Evolutionary conservation across 2,888 invertebrate genomes (phyloP).

Genomic region (Xestia sexstrigata): DNA sequence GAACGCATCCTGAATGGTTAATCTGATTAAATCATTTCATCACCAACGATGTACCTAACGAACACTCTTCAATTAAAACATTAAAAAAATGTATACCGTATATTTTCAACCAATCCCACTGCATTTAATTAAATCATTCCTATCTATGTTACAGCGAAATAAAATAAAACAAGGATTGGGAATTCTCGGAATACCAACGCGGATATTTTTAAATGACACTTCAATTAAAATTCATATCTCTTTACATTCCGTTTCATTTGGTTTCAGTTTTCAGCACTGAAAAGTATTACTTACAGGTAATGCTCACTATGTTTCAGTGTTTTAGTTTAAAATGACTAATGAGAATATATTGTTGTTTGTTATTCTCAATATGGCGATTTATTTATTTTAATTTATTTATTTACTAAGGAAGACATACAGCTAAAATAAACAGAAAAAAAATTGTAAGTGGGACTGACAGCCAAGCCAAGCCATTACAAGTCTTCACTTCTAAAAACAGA

Average conservation of each 20-base stretch:
- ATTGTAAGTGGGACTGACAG: too few relatives aligned
- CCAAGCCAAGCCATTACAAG: too few relatives aligned
- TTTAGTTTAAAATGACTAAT: not conserved
- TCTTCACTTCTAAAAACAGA: too few relatives aligned
- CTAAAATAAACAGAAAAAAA: too few relatives aligned
- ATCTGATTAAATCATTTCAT: too few relatives aligned
- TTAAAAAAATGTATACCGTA: not conserved
- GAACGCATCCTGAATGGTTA: not conserved
- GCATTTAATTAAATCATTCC: constrained; percentile 31
- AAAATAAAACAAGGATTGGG: constrained; percentile 25
- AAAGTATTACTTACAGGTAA: not conserved
- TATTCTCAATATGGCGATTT: too few relatives aligned
- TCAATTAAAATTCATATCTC: constrained; percentile 44
- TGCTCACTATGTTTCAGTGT: not conserved
- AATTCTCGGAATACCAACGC: constrained; percentile 19
- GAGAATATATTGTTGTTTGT: not conserved
- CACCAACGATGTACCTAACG: not conserved
- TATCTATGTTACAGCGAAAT: constrained; percentile 13
- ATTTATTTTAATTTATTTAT: too few relatives aligned
- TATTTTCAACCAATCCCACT: not conserved
- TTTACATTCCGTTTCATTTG: constrained; percentile 37
- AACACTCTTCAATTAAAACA: not conserved
- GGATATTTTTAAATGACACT: constrained; percentile 23
- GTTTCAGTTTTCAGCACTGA: constrained; percentile 9
- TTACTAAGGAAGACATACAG: too few relatives aligned